Evolutionary conservation across 2,113 vertebrate genomes (phyloP).

Genomic region (Ictalurus furcatus): DNA sequence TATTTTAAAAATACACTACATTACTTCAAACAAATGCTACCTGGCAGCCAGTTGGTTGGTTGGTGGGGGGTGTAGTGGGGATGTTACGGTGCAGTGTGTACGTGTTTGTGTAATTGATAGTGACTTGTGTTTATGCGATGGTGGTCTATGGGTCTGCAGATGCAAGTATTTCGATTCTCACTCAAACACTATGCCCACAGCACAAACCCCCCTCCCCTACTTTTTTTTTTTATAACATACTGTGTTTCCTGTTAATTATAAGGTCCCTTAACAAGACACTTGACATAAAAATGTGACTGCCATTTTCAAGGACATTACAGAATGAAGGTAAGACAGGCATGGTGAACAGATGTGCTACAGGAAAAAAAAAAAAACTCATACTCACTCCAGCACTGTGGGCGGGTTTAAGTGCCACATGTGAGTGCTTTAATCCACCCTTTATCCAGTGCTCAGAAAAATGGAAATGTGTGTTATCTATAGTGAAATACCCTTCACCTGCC

Average conservation of each 20-base stretch:
- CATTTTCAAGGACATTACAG: slow-evolving; percentile 16
- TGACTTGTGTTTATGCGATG: slow-evolving; percentile 29
- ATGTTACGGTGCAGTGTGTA: not conserved
- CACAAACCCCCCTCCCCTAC: not conserved
- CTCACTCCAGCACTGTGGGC: slow-evolving; percentile 10
- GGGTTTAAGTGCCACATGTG: slow-evolving; percentile 5
- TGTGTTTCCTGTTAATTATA: not conserved
- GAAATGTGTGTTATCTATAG: slow-evolving; percentile 42
- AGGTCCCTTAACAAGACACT: not conserved
- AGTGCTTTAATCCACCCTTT: slow-evolving; percentile 35
- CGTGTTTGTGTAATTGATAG: slow-evolving; percentile 30
- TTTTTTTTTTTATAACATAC: not conserved
- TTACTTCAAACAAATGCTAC: not conserved
- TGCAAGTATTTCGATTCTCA: slow-evolving; percentile 29
- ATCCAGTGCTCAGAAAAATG: slow-evolving; percentile 8
- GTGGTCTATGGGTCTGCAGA: slow-evolving; percentile 35
- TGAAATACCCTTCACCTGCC: slow-evolving; percentile 48
- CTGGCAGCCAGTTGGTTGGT: not conserved
- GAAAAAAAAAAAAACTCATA: not conserved
- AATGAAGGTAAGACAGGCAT: not conserved
- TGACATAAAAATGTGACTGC: not conserved
- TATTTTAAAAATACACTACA: not conserved
- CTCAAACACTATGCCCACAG: slow-evolving; percentile 16
- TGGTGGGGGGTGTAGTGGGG: no score
- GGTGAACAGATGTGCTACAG: slow-evolving; percentile 30